Conservation (phyloP, 2,113 vertebrate species). For the Eulemur macaco region DNA sequence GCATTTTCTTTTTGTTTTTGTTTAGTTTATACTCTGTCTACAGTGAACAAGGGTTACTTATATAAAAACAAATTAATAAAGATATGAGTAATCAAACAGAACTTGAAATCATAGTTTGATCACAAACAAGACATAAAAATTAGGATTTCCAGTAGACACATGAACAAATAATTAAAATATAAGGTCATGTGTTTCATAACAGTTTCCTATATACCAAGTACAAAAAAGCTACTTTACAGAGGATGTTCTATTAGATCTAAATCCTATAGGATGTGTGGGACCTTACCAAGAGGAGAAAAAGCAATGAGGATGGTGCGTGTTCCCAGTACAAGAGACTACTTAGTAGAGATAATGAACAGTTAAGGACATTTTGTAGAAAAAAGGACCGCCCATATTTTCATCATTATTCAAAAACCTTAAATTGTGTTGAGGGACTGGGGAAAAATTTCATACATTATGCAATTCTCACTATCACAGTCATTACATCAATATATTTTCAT, state of each 20-base stretch:
- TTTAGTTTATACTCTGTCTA: constrained; percentile 5
- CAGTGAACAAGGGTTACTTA: not conserved
- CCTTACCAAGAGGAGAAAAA: not conserved
- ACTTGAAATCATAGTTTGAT: not conserved
- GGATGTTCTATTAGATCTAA: not conserved
- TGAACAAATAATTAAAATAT: not conserved
- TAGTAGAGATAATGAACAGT: not conserved
- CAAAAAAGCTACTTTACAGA: not conserved
- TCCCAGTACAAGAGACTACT: not conserved
- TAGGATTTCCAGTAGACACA: not conserved
- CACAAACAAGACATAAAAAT: not conserved
- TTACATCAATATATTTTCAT: not conserved
- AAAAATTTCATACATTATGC: not conserved
- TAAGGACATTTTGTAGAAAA: not conserved
- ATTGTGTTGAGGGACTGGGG: not conserved
- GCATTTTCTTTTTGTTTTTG: not conserved
- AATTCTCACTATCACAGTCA: not conserved
- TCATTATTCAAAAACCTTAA: not conserved
- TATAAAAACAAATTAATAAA: not conserved
- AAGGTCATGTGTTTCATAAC: not conserved
- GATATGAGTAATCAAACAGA: not conserved
- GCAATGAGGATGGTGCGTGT: not conserved
- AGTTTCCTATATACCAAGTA: not conserved
- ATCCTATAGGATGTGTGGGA: not conserved
- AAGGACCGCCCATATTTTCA: not conserved